Evolutionary conservation across 1,140 invertebrate species (phyloP), one percentile per base, ranked within the genome.

Genomic region (Drosophila nikananu): DNA sequence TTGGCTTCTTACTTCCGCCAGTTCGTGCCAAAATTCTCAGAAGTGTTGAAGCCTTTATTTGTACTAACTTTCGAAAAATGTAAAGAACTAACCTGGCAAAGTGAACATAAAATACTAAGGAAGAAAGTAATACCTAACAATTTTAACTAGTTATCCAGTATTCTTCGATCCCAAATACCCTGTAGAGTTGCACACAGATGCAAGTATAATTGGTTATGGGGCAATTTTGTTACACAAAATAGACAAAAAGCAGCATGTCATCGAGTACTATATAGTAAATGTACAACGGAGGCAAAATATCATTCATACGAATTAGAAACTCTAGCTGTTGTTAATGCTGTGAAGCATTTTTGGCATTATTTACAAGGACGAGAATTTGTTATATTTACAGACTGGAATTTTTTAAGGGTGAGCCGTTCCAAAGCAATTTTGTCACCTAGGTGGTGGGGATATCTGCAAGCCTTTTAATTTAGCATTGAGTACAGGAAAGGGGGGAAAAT

Each of bases 251-350:
- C n/a, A n/a, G n/a, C n/a, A n/a, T n/a, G n/a, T n/a, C 9, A 30
- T 65, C 2, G 60, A 65, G 32, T 77, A 60, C n/a, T n/a, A 17
- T 65, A 27, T 52, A 72, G 46, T 7, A 65, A 65, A 48, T 72
- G 32, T 42, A 72, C 55, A 2, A 55, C 54, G 21, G 32, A 77
- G 63, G 19, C 73, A 5, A 71, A 44, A 44, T 76, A 71, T 30
- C 54, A 71, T 35, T 76, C 59, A n/a, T 64, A 64, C 17, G 46
- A 71, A 46, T n/a, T n/a, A n/a, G n/a, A n/a, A n/a, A n/a, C n/a
- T n/a, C n/a, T n/a, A n/a, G n/a, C n/a, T n/a, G n/a, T n/a, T n/a
- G n/a, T n/a, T n/a, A n/a, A n/a, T n/a, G n/a, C n/a, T n/a, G n/a
- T n/a, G n/a, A n/a, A n/a, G n/a, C n/a, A n/a, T n/a, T n/a, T n/a